These are phyloP conservation scores for Diadegma fenestrale DNA, from an alignment of 2,888 invertebrate species.

Conservation along the genomic window DNA sequence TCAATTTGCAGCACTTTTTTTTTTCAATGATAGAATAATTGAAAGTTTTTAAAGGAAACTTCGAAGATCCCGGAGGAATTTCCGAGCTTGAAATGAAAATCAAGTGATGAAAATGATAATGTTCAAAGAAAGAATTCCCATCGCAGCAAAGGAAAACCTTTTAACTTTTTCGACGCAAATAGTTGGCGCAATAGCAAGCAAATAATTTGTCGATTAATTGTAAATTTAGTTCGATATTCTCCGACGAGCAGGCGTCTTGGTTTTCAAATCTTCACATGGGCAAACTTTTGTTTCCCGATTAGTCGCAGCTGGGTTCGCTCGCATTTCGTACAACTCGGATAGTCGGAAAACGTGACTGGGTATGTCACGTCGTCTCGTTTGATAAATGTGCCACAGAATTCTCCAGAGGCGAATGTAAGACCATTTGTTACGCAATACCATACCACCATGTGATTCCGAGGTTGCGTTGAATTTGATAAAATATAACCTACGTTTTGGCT, in stretches of 20 bases:
- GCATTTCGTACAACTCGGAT: conserved; percentile 30
- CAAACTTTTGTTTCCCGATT: conserved; percentile 29
- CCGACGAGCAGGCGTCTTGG: background rate
- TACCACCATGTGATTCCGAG: conserved; percentile 15
- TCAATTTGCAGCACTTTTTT: too few species aligned
- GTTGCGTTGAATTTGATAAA: conserved; percentile 24
- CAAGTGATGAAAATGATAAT: background rate
- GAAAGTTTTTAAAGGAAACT: background rate
- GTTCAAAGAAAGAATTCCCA: background rate
- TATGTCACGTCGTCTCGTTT: conserved; percentile 44
- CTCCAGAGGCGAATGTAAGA: conserved; percentile 26
- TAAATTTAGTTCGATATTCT: background rate
- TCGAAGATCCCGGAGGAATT: background rate
- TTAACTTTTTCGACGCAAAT: background rate
- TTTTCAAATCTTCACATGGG: conserved; percentile 15
- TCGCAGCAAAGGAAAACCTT: background rate
- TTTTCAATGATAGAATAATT: background rate
- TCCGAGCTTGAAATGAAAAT: background rate
- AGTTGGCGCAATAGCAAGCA: background rate
- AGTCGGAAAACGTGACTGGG: conserved; percentile 43
- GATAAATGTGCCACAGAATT: conserved; percentile 47
- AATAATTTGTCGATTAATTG: background rate
- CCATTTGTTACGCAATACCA: conserved; percentile 41
- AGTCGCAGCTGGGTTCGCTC: conserved; percentile 30
- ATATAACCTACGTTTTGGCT: conserved; percentile 7